Evolutionary conservation across 2,797 vertebrate genomes (phyloP).

Genomic region (Chaunax sp.): DNA sequence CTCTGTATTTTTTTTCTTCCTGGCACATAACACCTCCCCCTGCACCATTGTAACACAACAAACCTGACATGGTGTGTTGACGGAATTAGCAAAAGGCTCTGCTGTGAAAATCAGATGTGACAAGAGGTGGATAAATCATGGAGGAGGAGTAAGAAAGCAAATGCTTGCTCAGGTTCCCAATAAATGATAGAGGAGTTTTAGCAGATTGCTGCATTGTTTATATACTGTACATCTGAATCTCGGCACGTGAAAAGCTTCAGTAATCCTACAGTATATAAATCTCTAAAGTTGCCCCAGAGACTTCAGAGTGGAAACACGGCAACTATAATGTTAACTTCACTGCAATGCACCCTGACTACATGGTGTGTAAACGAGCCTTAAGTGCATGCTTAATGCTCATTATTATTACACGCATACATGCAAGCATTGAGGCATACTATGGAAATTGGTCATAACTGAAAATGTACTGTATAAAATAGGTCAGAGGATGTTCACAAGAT

Average conservation of each 20-base stretch:
- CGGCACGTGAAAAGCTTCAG: slow-evolving; percentile 27
- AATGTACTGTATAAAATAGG: slow-evolving; percentile 22
- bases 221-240: slow-evolving; percentile 4
- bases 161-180: slow-evolving; percentile 27
- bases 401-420: slow-evolving; percentile 56
- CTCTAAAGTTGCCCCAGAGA: slow-evolving; percentile 20
- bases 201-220: slow-evolving; percentile 15
- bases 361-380: slow-evolving; percentile 23
- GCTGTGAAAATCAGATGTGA: slow-evolving; percentile 46
- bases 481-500: slow-evolving; percentile 23
- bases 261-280: slow-evolving; percentile 4
- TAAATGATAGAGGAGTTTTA: slow-evolving; percentile 22
- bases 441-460: slow-evolving; percentile 15
- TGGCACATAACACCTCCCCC: slow-evolving; percentile 23
- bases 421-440: slow-evolving; percentile 15
- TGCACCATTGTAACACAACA: slow-evolving; percentile 44
- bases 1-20: slow-evolving; percentile 1
- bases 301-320: slow-evolving; percentile 21
- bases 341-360: slow-evolving; percentile 20
- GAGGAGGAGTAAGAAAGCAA: slow-evolving; percentile 46
- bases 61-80: slow-evolving; percentile 37
- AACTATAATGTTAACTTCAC: slow-evolving; percentile 14
- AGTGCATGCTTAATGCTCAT: slow-evolving; percentile 55
- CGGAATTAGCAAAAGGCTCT: slow-evolving; percentile 47
- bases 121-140: slow-evolving; percentile 62